Evolutionary conservation across 2,888 invertebrate genomes (phyloP).

Genomic region (Oscheius sp.): DNA sequence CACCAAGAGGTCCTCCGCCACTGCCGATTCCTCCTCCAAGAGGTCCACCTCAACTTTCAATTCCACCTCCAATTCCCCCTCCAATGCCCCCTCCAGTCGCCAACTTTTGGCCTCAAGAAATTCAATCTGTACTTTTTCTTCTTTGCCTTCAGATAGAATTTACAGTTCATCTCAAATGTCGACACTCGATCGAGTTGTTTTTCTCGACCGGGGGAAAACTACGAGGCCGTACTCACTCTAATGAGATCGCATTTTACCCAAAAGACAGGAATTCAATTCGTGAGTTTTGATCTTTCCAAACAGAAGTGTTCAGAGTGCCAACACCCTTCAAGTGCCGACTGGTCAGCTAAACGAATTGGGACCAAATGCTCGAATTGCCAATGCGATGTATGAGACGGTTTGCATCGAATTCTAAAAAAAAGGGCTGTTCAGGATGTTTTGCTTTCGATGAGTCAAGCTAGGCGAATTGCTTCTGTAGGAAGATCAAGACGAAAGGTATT

Average conservation of each 20-base stretch:
- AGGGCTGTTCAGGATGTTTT: too few species aligned
- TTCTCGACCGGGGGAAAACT: slow-evolving; percentile 46
- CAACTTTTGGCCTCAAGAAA: background rate
- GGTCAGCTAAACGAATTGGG: slow-evolving; percentile 36
- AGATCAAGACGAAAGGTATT: slow-evolving; percentile 23
- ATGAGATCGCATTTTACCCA: slow-evolving; percentile 42
- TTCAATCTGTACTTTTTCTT: slow-evolving; percentile 9
- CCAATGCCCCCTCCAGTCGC: background rate
- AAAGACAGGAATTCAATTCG: slow-evolving; percentile 34
- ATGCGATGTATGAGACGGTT: slow-evolving; percentile 45
- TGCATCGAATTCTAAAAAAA: too few species aligned
- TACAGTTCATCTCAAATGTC: slow-evolving; percentile 47
- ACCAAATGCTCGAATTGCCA: slow-evolving; percentile 39
- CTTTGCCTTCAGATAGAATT: background rate
- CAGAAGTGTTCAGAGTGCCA: background rate
- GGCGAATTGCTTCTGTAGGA: slow-evolving; percentile 2
- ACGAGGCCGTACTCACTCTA: slow-evolving; percentile 45
- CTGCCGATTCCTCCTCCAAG: slow-evolving; percentile 26
- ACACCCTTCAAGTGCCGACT: slow-evolving; percentile 1
- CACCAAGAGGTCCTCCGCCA: slow-evolving; percentile 26
- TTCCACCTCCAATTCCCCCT: slow-evolving; percentile 14
- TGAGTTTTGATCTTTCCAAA: background rate
- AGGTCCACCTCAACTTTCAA: background rate
- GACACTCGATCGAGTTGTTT: slow-evolving; percentile 41
- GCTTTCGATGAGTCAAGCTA: slow-evolving; percentile 19